These are phyloP conservation scores for Pseudocheirus occidentalis DNA, from an alignment of 2,797 vertebrate species.

Conservation along the genomic window DNA sequence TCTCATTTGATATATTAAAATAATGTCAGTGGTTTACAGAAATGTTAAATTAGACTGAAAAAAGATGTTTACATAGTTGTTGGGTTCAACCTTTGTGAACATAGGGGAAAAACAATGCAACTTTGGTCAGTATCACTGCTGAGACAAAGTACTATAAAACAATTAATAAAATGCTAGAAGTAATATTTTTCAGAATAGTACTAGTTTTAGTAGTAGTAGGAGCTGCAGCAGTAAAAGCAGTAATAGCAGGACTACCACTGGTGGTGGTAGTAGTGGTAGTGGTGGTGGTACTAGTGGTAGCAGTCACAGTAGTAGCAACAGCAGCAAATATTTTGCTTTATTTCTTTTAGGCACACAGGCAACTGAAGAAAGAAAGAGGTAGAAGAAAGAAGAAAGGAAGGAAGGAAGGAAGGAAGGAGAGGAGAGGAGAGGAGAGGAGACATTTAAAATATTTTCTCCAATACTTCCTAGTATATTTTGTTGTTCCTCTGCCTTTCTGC, in stretches of 20 bases:
- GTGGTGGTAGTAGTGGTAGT: neutral
- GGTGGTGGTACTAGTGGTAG: neutral
- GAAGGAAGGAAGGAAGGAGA: neutral
- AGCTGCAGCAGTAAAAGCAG: neutral
- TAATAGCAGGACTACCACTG: neutral
- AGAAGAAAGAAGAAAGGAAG: too few relatives aligned
- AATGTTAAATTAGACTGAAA: neutral
- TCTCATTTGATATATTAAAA: neutral
- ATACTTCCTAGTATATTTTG: accelerated
- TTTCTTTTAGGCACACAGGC: neutral
- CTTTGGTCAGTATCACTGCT: neutral
- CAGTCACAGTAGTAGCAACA: neutral
- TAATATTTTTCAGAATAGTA: neutral
- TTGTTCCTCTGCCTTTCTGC: neutral
- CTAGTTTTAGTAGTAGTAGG: neutral
- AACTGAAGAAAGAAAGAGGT: neutral
- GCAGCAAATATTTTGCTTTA: neutral
- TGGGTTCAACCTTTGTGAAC: neutral
- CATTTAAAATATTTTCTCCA: neutral
- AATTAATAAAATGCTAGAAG: neutral
- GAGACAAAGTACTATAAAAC: neutral
- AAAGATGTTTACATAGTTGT: neutral
- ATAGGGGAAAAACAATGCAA: neutral
- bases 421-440: neutral
- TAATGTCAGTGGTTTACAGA: neutral